phyloP scores from a whole-genome alignment of 2,113 vertebrate genomes.

The Dryoscopus gambensis region DNA sequence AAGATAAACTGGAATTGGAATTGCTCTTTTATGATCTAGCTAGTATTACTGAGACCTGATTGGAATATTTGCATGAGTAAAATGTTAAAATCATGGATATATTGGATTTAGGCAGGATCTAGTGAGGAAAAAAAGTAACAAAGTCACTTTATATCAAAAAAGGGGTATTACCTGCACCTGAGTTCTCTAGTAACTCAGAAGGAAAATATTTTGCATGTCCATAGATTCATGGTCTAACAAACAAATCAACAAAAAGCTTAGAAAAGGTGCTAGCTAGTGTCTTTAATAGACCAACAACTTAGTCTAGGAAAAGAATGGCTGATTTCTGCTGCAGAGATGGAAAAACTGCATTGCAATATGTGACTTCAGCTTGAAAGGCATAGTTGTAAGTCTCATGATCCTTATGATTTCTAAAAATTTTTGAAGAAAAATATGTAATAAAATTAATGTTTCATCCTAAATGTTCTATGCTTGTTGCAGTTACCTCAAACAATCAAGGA shows the following conservation, averaged over 20 bases:
- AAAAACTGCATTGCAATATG: background rate
- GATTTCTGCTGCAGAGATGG: background rate
- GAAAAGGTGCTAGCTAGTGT: background rate
- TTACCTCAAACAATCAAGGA: background rate
- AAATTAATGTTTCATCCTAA: background rate
- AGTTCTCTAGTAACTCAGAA: background rate
- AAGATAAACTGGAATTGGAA: conserved; percentile 19
- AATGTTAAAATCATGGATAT: background rate
- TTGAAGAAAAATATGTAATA: background rate
- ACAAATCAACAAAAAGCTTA: background rate
- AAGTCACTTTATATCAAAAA: background rate
- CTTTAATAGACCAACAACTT: background rate
- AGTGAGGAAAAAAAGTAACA: background rate
- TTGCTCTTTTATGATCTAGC: conserved; percentile 8
- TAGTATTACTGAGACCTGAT: background rate
- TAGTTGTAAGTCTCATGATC: background rate
- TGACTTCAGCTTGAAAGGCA: background rate
- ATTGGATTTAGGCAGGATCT: background rate
- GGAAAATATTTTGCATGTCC: background rate
- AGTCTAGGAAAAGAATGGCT: background rate
- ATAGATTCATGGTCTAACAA: background rate
- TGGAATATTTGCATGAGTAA: background rate
- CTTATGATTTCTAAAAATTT: background rate
- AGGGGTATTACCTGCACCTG: background rate
- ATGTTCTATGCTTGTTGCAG: background rate